A percentile compares a stretch with the other conserved stretches of the same genome.
phyloP scores from a whole-genome alignment of 2,113 vertebrate species.

The Polypterus senegalus region DNA sequence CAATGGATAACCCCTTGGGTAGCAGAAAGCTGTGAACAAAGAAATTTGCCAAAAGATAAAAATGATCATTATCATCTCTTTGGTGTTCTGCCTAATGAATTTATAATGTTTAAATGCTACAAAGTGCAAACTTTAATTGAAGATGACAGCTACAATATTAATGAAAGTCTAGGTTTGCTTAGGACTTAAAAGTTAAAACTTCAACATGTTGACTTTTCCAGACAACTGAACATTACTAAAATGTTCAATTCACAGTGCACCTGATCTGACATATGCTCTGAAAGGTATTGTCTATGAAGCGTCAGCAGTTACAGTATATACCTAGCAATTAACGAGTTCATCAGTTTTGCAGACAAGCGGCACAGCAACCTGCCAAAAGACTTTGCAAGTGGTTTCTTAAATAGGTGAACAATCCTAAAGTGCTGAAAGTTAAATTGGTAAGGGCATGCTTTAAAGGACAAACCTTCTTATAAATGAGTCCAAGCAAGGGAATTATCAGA shows the following conservation, averaged over 20 bases:
- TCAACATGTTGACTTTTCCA: background rate
- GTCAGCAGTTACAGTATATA: too few relatives aligned
- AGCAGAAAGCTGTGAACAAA: background rate
- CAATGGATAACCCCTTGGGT: background rate
- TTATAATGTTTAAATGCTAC: slow-evolving; percentile 1
- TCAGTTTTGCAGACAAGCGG: too few relatives aligned
- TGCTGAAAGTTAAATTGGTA: too few relatives aligned
- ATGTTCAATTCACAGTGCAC: background rate
- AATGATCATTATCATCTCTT: background rate
- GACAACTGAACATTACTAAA: background rate
- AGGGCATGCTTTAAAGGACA: too few relatives aligned
- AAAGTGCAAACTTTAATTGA: background rate
- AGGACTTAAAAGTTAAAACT: background rate
- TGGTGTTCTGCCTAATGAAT: slow-evolving; percentile 2
- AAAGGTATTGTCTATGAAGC: too few relatives aligned
- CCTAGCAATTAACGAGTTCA: too few relatives aligned
- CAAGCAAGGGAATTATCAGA: too few relatives aligned
- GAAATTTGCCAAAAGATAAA: background rate
- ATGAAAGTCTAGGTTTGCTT: background rate
- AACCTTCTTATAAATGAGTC: too few relatives aligned
- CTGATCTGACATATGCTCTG: too few relatives aligned
- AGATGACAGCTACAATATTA: background rate
- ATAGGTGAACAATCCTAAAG: too few relatives aligned
- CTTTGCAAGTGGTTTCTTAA: too few relatives aligned
- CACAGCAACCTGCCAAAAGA: too few relatives aligned